Base-by-base conservation (phyloP, 1,140 invertebrate species). In the Lethrus apterus region DNA sequence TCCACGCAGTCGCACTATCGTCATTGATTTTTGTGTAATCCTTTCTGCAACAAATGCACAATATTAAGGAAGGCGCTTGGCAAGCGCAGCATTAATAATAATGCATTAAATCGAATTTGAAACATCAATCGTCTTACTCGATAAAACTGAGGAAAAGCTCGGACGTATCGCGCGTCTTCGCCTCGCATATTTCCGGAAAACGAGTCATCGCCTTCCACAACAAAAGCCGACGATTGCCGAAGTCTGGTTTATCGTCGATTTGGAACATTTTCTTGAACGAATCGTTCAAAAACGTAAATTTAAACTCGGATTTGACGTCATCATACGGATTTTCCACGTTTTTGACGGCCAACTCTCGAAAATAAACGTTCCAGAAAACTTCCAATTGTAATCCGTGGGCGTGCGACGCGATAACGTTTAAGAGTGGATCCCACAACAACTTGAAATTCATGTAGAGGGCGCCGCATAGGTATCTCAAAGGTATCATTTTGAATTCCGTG, bases 361-460 rank as follows among this genome's bases (percentile, higher is more conserved):
- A 62, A 60, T 84, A 93, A 10, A 85, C 66, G 11, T 70, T 63
- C 91, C 93, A 95, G 70, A 94, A 94, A 31, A 75, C 67, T 3
- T 78, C 63, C 11, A 70, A 70, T 0, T 76, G 62, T 59, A 90
- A 70, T 1, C 73, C 70, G 52, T 75, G 71, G 0, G 85, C 84
- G 61, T 86, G 86, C 4, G 79, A 74, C 2, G 79, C 69, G 40
- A 95, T 80, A 13, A 90, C 72, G 56, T 83, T 76, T 4, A 73
- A 68, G 0, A 86, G 69, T n/a, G 89, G 86, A 33, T 86, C 80
- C 92, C 92, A 96, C 0, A 97, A 58, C 14, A 91, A 68, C 56
- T 85, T 84, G 53, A 95, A 94, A 63, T 95, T 95, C 2, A 86
- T 70, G 63, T 86, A 91, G 2, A 95, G 66, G 48, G 80, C 75